Evolutionary conservation across 1,140 invertebrate species (phyloP), one percentile per base, ranked within the genome.

Genomic region (Dendroctonus ponderosae): DNA sequence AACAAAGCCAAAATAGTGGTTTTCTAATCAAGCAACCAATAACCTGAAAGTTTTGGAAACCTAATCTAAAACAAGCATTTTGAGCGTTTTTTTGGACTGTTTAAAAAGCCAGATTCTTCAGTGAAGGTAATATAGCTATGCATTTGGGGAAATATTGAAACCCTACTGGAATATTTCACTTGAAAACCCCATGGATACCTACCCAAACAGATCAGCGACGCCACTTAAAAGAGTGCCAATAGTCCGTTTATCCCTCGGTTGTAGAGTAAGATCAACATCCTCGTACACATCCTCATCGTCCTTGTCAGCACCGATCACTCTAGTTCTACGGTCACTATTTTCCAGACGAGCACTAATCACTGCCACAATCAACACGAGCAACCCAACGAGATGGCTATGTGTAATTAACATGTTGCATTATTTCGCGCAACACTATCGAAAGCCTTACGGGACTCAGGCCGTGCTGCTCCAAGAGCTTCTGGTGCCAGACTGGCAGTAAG

Each of bases 181-280:
- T 26, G 26, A 26, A 26, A 26, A 26, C 26, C 26, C 26, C 26
- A 26, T 26, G 26, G 53, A 56, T 52, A 57, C 65, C 38, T 68
- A 68, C 61, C 66, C 66, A 14, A 68, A 68, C 9, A 68, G 38
- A 58, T 68, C 66, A 44, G 54, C 67, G 9, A 69, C 67, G 9
- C 59, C 59, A 11, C 62, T 56, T 38, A 69, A 60, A n/a, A 69
- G 14, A 6, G 56, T 39, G 11, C 67, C 67, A 44, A 69, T 65
- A 53, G 67, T 69, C 43, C 67, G 44, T 59, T 69, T 69, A 58
- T 69, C 67, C 26, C 67, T 51, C 5, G 67, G 6, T 44, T 68
- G 66, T 7, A 56, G 42, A 41, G 15, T 48, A 39, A 46, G 5
- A 40, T 67, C 65, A 5, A 48, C 65, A 8, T 67, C 65, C 4